Conservation (phyloP, 2,888 invertebrate species). For the Dicyrtoma fusca region DNA sequence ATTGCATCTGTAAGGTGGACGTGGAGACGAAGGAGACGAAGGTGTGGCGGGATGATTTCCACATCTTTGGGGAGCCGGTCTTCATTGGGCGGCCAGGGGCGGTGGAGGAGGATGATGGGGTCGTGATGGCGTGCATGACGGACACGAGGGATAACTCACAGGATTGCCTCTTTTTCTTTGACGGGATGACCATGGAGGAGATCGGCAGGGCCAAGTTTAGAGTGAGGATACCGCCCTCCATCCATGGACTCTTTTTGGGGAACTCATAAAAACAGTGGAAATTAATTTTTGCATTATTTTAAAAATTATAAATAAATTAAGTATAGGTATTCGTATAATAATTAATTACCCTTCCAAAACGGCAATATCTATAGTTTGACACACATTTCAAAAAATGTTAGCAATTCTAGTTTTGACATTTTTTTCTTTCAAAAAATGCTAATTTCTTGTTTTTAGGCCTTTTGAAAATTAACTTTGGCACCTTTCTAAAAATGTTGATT, state of each 20-base stretch:
- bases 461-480: too few relatives aligned
- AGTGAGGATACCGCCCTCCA: slow-evolving; percentile 57
- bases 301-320: too few relatives aligned
- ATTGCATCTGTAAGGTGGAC: slow-evolving; percentile 61
- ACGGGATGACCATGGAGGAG: slow-evolving; percentile 60
- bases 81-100: slow-evolving; percentile 60
- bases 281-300: too few relatives aligned
- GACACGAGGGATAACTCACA: slow-evolving; percentile 55
- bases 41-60: slow-evolving; percentile 59
- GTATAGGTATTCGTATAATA: too few relatives aligned
- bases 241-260: slow-evolving; percentile 57
- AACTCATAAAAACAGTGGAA: too few relatives aligned
- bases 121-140: slow-evolving; percentile 58
- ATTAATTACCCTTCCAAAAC: too few relatives aligned
- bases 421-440: too few relatives aligned
- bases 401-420: too few relatives aligned
- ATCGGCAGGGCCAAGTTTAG: slow-evolving; percentile 59
- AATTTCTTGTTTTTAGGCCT: too few relatives aligned
- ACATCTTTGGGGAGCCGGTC: slow-evolving; percentile 61
- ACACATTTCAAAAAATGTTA: too few relatives aligned
- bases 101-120: slow-evolving; percentile 62
- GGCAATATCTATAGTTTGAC: too few relatives aligned
- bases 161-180: slow-evolving; percentile 59
- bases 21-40: slow-evolving; percentile 57
- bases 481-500: too few relatives aligned